A percentile compares a stretch with the other conserved stretches of the same genome.
These are phyloP conservation scores for Psix sp. DNA, from an alignment of 1,140 invertebrate species.

Conservation along the genomic window DNA sequence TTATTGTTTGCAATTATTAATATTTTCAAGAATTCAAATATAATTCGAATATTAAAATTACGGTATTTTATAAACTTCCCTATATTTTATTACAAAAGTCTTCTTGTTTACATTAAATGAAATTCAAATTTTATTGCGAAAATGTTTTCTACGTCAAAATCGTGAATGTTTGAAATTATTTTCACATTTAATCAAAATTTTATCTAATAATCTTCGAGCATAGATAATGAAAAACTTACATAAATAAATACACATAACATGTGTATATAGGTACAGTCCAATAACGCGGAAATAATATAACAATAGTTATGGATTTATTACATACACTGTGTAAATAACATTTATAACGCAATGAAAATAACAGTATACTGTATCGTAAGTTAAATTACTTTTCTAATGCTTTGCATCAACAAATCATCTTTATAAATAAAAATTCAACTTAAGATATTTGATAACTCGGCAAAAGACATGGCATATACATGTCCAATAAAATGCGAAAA, in stretches of 20 bases:
- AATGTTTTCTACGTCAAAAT: too few relatives aligned
- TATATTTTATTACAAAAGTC: too few relatives aligned
- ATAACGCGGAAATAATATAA: slow-evolving; percentile 36
- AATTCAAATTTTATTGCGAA: too few relatives aligned
- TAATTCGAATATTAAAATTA: too few relatives aligned
- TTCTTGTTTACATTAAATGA: too few relatives aligned
- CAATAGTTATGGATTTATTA: slow-evolving; percentile 24
- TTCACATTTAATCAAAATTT: background rate
- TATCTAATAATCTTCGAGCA: slow-evolving; percentile 17
- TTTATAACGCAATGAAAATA: slow-evolving; percentile 21
- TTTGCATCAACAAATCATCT: slow-evolving; percentile 34
- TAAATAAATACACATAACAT: slow-evolving; percentile 15
- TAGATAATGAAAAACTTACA: slow-evolving; percentile 22
- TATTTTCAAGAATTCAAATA: too few relatives aligned
- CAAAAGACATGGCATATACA: slow-evolving; percentile 26
- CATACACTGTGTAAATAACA: slow-evolving; percentile 21
- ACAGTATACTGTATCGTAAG: slow-evolving; percentile 20
- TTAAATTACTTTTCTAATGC: slow-evolving; percentile 16
- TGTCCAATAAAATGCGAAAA: slow-evolving; percentile 26
- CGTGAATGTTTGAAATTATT: too few relatives aligned
- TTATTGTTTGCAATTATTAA: background rate
- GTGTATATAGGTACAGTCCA: background rate
- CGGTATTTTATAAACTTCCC: too few relatives aligned
- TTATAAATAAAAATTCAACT: slow-evolving; percentile 37
- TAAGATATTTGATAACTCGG: slow-evolving; percentile 39